Evolutionary conservation across 2,797 vertebrate genomes (phyloP).

Genomic region (Odontamblyopus rebecca): DNA sequence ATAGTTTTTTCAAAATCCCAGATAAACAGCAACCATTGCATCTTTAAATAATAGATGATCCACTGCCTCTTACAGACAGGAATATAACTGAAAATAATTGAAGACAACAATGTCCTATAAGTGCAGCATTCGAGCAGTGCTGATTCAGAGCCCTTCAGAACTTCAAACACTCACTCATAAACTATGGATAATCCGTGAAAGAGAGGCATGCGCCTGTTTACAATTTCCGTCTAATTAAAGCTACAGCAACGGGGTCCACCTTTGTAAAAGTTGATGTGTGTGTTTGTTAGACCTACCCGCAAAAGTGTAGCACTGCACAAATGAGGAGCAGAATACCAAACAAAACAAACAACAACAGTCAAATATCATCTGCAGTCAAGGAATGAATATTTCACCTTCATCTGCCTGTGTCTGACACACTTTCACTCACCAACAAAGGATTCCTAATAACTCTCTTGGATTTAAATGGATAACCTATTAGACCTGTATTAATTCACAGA

Average conservation of each 20-base stretch:
- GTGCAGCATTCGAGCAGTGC: conserved; percentile 73
- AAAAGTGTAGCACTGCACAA: conserved; percentile 72
- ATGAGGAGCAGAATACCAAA: conserved; percentile 76
- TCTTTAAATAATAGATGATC: conserved; percentile 87
- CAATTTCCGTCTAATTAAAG: conserved; percentile 82
- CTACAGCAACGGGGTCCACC: conserved; percentile 69
- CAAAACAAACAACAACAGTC: conserved; percentile 80
- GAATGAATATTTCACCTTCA: conserved; percentile 80
- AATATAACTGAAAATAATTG: conserved; percentile 84
- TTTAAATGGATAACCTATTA: conserved; percentile 64
- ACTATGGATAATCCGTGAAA: conserved; percentile 82
- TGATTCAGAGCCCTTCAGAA: conserved; percentile 81
- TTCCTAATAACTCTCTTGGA: conserved; percentile 70
- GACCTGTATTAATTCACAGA: conserved; percentile 65
- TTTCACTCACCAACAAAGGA: conserved; percentile 75
- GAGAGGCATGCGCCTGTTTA: conserved; percentile 77
- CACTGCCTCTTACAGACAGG: conserved; percentile 76
- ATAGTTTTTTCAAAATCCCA: conserved; percentile 70
- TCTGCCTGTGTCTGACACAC: conserved; percentile 80
- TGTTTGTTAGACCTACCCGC: conserved; percentile 74
- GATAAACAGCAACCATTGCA: conserved; percentile 83
- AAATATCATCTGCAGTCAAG: conserved; percentile 75
- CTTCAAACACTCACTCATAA: conserved; percentile 85
- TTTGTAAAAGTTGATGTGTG: conserved; percentile 76
- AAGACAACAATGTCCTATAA: conserved; percentile 85